Evolutionary conservation across 1,140 invertebrate genomes (phyloP).

Genomic region (Tyrophagus putrescentiae): DNA sequence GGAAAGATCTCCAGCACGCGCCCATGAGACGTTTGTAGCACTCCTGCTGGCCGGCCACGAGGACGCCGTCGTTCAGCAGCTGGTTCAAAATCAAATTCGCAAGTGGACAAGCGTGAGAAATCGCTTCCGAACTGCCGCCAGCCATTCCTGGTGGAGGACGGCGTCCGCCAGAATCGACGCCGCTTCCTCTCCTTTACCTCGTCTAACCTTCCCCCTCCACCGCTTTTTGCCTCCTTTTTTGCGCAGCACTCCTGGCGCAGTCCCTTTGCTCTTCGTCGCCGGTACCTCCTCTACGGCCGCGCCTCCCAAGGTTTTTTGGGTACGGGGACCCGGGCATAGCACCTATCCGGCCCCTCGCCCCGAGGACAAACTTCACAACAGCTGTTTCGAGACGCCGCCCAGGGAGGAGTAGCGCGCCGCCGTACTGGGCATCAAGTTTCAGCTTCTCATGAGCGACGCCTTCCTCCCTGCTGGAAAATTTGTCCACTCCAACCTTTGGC

Average conservation of each 20-base stretch:
- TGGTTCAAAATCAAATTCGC: not conserved
- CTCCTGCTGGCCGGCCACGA: not conserved
- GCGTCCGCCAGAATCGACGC: not conserved
- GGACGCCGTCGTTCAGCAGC: not conserved
- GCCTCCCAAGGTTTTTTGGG: too few relatives aligned
- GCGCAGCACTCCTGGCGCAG: not conserved
- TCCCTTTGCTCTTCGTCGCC: not conserved
- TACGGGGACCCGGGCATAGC: not conserved
- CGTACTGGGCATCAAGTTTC: not conserved
- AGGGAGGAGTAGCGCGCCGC: constrained; percentile 1
- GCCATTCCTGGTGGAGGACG: not conserved
- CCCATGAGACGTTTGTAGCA: constrained; percentile 1
- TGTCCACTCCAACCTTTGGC: not conserved
- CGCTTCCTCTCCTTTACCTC: constrained; percentile 5
- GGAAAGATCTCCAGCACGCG: not conserved
- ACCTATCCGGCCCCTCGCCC: not conserved
- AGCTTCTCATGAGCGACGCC: not conserved
- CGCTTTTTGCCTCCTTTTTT: not conserved
- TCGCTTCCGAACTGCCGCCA: not conserved
- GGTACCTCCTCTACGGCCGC: not conserved
- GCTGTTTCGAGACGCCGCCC: not conserved
- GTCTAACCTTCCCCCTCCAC: not conserved
- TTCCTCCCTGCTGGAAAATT: constrained; percentile 2
- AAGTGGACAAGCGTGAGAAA: not conserved
- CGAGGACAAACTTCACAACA: not conserved